A percentile compares a stretch with the other conserved stretches of the same genome.
Conservation (phyloP, 2,113 vertebrate species). For the Chloropsis cyanopogon region DNA sequence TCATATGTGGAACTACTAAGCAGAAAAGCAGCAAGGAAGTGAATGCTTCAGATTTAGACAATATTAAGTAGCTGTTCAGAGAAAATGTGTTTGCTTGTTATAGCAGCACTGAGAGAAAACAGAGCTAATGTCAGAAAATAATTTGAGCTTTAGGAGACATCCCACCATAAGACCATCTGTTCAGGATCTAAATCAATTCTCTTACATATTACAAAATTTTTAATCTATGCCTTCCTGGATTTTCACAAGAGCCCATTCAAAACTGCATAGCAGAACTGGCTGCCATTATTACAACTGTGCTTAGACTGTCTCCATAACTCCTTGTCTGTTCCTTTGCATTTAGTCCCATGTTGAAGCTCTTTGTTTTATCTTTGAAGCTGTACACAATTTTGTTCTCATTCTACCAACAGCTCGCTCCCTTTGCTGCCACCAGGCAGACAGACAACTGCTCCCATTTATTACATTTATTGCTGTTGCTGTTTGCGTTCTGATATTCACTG, state of each 20-base stretch:
- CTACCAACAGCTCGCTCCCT: neutral
- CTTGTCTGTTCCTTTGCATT: neutral
- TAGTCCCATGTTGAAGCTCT: neutral
- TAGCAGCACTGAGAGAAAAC: neutral
- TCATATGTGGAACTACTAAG: neutral
- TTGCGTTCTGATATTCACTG: neutral
- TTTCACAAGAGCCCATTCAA: neutral
- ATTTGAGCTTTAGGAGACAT: neutral
- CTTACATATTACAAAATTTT: neutral
- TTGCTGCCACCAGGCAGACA: neutral
- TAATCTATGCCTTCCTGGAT: neutral
- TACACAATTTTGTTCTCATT: neutral
- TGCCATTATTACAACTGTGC: neutral
- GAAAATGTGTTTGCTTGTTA: conserved; percentile 4
- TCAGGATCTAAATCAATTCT: neutral
- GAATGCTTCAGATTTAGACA: neutral
- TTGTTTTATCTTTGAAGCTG: neutral
- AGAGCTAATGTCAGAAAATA: neutral
- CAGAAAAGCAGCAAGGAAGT: neutral
- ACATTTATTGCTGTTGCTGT: neutral
- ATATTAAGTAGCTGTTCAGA: neutral
- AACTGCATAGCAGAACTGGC: neutral
- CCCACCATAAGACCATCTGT: neutral
- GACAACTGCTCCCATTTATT: neutral
- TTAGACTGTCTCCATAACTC: neutral